Percentiles rank a stretch among this genome's conserved stretches.
phyloP scores from a whole-genome alignment of 2,113 vertebrate species.

The Podocnemis expansa region DNA sequence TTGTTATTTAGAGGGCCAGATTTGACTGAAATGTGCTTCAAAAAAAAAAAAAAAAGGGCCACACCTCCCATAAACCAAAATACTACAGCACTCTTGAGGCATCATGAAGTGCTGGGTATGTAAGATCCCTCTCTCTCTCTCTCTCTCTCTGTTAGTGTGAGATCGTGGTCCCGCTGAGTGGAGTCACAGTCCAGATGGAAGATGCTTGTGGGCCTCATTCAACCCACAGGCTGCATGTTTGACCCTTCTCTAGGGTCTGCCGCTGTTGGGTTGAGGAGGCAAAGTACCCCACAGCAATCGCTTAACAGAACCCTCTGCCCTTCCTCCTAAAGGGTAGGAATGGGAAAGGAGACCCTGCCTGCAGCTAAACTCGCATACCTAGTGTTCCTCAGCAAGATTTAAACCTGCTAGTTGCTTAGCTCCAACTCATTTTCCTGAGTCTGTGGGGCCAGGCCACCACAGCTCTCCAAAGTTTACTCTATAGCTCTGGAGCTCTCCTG shows the following conservation, averaged over 20 bases:
- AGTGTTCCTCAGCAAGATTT: neutral
- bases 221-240: too few species aligned
- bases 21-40: too few species aligned
- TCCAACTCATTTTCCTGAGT: neutral
- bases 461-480: neutral
- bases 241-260: neutral
- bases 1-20: too few species aligned
- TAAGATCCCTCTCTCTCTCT: too few species aligned
- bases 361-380: neutral
- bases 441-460: neutral
- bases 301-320: accelerated
- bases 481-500: neutral
- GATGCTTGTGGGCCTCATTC: too few species aligned
- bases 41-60: too few species aligned
- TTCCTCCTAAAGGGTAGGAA: neutral
- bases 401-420: neutral
- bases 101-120: too few species aligned
- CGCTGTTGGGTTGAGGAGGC: neutral
- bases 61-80: too few species aligned
- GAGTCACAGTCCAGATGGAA: too few species aligned
- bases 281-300: neutral
- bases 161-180: too few species aligned
- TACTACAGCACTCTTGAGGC: too few species aligned
- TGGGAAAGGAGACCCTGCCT: accelerated
- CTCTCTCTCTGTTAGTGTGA: too few species aligned